These are phyloP conservation scores for Chlorospingus semifuscus DNA, from an alignment of 2,797 vertebrate species.

Conservation along the genomic window DNA sequence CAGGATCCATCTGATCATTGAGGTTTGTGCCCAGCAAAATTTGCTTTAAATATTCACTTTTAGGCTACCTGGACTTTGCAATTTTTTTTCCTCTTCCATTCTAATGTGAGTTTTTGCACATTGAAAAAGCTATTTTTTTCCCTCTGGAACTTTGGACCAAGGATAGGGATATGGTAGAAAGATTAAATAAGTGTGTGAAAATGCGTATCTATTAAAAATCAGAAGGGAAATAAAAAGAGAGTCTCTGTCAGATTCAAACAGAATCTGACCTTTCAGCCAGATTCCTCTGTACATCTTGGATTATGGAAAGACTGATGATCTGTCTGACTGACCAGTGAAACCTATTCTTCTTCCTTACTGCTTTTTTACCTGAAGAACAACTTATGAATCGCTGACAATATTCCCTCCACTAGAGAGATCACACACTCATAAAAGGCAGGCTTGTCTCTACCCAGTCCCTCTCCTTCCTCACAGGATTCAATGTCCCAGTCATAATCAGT, in stretches of 20 bases:
- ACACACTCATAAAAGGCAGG: background rate
- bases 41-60: background rate
- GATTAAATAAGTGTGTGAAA: background rate
- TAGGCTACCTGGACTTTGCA: background rate
- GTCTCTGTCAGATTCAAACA: background rate
- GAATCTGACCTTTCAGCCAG: background rate
- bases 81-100: background rate
- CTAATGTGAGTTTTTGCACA: background rate
- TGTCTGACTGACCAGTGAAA: slow-evolving; percentile 8
- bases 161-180: background rate
- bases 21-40: background rate
- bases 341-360: background rate
- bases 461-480: background rate
- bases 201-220: background rate
- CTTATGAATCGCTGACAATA: background rate
- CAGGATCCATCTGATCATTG: fast-evolving
- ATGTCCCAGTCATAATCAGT: background rate
- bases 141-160: background rate
- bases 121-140: background rate
- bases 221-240: background rate
- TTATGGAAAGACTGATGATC: slow-evolving; percentile 19
- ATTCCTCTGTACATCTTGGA: background rate
- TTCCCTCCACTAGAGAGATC: background rate
- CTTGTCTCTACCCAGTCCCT: fast-evolving
- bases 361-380: slow-evolving; percentile 10